A percentile compares a stretch with the other conserved stretches of the same genome.
Evolutionary conservation across 2,797 vertebrate species (phyloP).

Genomic region (Ctenochaetus hawaiiensis): DNA sequence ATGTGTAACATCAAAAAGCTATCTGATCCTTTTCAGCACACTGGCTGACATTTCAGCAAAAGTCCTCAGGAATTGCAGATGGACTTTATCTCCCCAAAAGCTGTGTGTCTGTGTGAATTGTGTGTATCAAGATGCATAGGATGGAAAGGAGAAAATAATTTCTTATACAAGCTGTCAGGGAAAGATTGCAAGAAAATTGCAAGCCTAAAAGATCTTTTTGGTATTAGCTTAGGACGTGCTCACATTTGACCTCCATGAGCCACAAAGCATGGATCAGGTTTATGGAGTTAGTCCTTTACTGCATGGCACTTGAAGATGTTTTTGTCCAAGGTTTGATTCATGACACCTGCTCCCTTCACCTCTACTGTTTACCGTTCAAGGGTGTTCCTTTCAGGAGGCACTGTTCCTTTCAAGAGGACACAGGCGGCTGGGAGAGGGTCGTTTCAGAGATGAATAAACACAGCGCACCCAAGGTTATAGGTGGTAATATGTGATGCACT

Average conservation of each 20-base stretch:
- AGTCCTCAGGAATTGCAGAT: slow-evolving; percentile 62
- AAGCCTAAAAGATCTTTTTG: neutral
- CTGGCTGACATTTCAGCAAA: slow-evolving; percentile 79
- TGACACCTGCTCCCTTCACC: slow-evolving; percentile 2
- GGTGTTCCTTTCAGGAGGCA: slow-evolving; percentile 48
- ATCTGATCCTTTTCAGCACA: slow-evolving; percentile 79
- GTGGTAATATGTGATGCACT: slow-evolving; percentile 65
- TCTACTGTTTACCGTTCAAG: slow-evolving; percentile 73
- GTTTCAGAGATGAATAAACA: slow-evolving; percentile 78
- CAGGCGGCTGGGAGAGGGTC: slow-evolving; percentile 41
- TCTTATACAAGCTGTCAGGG: slow-evolving; percentile 10
- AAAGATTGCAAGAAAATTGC: slow-evolving; percentile 19
- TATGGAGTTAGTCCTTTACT: slow-evolving; percentile 47
- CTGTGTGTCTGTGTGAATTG: neutral
- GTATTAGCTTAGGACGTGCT: neutral
- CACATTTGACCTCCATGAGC: slow-evolving; percentile 13
- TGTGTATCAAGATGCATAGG: slow-evolving; percentile 8
- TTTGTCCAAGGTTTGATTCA: slow-evolving; percentile 46
- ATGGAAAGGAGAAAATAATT: neutral
- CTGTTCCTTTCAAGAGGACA: slow-evolving; percentile 40
- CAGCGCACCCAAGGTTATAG: slow-evolving; percentile 69
- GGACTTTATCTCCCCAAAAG: slow-evolving; percentile 52
- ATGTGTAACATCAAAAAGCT: slow-evolving; percentile 80
- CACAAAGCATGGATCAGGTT: slow-evolving; percentile 35
- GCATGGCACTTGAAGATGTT: slow-evolving; percentile 19